Percentiles rank a stretch among this genome's conserved stretches.
Evolutionary conservation across 2,888 invertebrate species (phyloP).

Genomic region (Lamellibrachia satsuma): DNA sequence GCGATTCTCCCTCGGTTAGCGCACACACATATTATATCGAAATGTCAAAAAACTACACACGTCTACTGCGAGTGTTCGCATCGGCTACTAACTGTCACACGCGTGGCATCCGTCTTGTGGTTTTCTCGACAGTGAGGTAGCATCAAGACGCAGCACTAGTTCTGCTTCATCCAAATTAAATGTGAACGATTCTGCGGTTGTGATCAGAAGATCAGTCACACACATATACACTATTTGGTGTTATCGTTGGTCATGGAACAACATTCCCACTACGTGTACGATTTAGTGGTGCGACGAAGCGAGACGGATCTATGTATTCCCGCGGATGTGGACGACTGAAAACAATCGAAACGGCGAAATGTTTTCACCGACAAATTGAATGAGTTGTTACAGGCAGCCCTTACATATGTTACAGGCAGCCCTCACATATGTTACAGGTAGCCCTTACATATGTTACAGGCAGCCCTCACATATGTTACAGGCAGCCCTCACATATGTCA

Average conservation of each 20-base stretch:
- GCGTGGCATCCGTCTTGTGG: background rate
- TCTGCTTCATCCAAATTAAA: background rate
- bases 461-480: background rate
- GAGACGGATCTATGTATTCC: background rate
- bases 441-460: too few species aligned
- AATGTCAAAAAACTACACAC: background rate
- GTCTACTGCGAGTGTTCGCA: background rate
- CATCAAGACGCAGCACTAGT: background rate
- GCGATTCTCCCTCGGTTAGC: background rate
- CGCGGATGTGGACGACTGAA: background rate
- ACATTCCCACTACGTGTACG: background rate
- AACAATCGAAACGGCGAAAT: background rate
- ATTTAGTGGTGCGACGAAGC: background rate
- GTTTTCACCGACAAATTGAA: background rate
- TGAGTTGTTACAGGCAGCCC: background rate
- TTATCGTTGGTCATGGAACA: background rate
- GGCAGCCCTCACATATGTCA: background rate
- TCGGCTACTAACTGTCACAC: background rate
- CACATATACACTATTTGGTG: background rate
- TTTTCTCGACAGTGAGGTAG: background rate
- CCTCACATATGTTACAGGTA: too few species aligned
- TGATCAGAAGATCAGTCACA: background rate
- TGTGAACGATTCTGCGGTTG: background rate
- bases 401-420: too few species aligned
- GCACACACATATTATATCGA: constrained; percentile 1